Evolutionary conservation across 2,888 invertebrate genomes (phyloP), one percentile per base, ranked within the genome.

Genomic region (Holacanthella duospinosa): DNA sequence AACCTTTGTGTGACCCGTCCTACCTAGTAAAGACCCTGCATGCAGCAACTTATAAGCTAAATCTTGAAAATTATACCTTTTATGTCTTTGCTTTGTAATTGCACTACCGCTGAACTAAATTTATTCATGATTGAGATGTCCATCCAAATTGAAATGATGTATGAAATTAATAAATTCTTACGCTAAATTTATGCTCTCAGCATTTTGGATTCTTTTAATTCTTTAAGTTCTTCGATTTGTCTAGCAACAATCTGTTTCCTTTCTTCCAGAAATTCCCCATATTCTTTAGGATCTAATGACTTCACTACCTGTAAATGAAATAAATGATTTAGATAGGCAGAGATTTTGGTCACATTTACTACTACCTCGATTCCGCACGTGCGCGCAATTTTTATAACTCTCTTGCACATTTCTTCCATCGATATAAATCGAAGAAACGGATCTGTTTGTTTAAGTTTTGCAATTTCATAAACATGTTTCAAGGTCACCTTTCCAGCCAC

Each of bases 401-500:
- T 84, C 68, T 82, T 81, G 76, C 93, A 94, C 74, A 96, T 82
- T 75, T 87, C 83, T 78, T 89, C 75, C 66, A 89, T 73, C 12
- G 81, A 76, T 68, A 80, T 78, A 74, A 84, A 81, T 73, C 85
- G 83, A 27, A 86, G 76, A 0, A 86, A 79, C 2, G 89, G 88
- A 78, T 97, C 96, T 75, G 87, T 80, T n/a, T 85, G 82, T 79
- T 99, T 97, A n/a, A 99, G 88, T 77, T 85, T 83, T 0, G 99
- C 97, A 75, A 99, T 99, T 83, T 99, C 99, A 78, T 95, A 99
- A 19, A 99, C 78, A 78, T 99, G 99, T 77, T 94, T 97, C 0
- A 91, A 75, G 0, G 94, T 91, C 63, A 99, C 84, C 81, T 87
- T 93, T 1, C 99, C 99, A 72, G 87, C 84, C 28, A 84, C 79